Evolutionary conservation across 2,888 invertebrate species (phyloP), one percentile per base, ranked within the genome.

Genomic region (Andrena marginata): DNA sequence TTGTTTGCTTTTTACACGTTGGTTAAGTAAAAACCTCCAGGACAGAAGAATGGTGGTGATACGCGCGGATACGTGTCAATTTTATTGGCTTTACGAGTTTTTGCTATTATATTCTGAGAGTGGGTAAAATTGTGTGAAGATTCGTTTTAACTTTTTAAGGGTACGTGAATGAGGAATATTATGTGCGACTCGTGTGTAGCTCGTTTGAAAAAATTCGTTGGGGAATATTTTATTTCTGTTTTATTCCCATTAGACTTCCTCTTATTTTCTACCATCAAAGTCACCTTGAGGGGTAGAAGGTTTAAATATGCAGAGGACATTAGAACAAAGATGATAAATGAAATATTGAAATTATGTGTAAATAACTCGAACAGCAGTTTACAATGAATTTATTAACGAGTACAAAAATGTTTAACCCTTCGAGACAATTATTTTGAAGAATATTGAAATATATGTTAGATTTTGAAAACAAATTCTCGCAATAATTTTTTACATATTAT

Each of bases 1-100:
- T 75, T 65, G 49, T 76, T 56, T 51, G 73, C 76, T 16, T 69
- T 71, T 78, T 26, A n/a, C 48, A 48, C 13, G 1, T 26, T 4
- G 20, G 8, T 65, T 49, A 49, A 70, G 62, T 49, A 54, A n/a
- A 76, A 78, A 29, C 33, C 3, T 42, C 23, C 31, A 16, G n/a
- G 49, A 4, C 2, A 29, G 26, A 6, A n/a, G 29, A 63, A 29
- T 29, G 23, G 3, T n/a, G 26, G 35, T 23, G 23, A 23, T 26
- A 26, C 29, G 62, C 33, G 33, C 20, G 4, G 2, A 35, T n/a
- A 20, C 5, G 10, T 8, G 33, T 20, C 2, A 62, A n/a, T 10
- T 56, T 56, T 26, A 56, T 4, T 20, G 23, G 26, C 56, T 54
- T 8, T 8, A 20, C 20, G 8, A 10, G n/a, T 2, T 54, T n/a